Evolutionary conservation across 92 coral and sea anemone genomes (phyloP).

Genomic region (Virgularia gustaviana): DNA sequence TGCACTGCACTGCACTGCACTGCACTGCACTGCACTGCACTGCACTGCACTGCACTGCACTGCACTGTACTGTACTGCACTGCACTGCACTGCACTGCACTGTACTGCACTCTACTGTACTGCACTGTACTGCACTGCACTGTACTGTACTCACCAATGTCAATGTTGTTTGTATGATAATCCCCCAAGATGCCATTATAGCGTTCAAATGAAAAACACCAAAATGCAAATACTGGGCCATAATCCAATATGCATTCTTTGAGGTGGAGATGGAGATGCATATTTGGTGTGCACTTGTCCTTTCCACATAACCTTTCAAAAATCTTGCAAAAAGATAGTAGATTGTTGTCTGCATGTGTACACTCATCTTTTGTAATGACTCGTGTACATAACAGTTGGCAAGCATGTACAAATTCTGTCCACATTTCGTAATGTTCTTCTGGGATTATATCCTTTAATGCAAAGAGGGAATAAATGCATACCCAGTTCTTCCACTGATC

Average conservation of each 20-base stretch:
- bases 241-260: constrained; percentile 49
- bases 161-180: constrained; percentile 40
- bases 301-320: constrained; percentile 49
- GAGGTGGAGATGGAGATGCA: constrained; percentile 53
- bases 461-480: too few species aligned
- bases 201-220: constrained; percentile 49
- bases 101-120: too few species aligned
- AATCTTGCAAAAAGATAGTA: constrained; percentile 34
- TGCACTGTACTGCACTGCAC: too few species aligned
- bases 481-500: too few species aligned
- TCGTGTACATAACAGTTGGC: constrained; percentile 39
- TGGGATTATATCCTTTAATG: constrained; percentile 43
- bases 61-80: too few species aligned
- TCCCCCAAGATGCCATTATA: constrained; percentile 55
- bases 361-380: constrained; percentile 36
- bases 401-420: constrained; percentile 50
- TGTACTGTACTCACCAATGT: too few species aligned
- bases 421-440: constrained; percentile 44
- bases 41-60: too few species aligned
- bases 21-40: too few species aligned
- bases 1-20: too few species aligned
- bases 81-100: too few species aligned
- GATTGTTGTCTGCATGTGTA: constrained; percentile 34
- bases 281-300: constrained; percentile 49
- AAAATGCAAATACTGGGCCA: constrained; percentile 48